Evolutionary conservation across 1,140 invertebrate genomes (phyloP), one percentile per base, ranked within the genome.

Genomic region (Parapsyche elsis): DNA sequence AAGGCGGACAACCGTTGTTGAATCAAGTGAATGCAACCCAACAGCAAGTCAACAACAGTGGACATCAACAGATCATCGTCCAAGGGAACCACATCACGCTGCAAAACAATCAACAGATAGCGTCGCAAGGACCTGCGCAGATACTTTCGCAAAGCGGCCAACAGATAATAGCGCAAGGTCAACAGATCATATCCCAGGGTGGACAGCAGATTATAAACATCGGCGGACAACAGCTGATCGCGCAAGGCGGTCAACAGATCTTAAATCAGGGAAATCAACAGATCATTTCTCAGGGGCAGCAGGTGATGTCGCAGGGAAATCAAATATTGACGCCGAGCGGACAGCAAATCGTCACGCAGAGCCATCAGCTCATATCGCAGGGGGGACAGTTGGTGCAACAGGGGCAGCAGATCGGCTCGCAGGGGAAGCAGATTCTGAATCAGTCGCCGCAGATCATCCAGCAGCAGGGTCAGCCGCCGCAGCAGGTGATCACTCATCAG

Each of bases 191-290:
- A 38, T 86, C 86, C 0, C 88, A 88, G 61, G 86, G 86, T 9
- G 84, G 84, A 1, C 87, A 87, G 57, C 88, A 88, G 76, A 87
- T 89, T n/a, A 86, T 89, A 10, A 87, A 87, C 5, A 88, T 88
- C 76, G 81, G 44, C 23, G 87, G 87, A 0, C 88, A 88, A 26
- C 87, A 88, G 9, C 88, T 88, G 30, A 86, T 87, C 0, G 85
- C 88, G 76, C 86, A 86, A 0, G 84, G 86, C 0, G 86, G 87
- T 71, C 88, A 88, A 76, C 87, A 88, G 78, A 85, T 88, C 73
- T 85, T 89, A n/a, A 44, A 38, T 7, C 80, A 81, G 23, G 86
- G 87, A 0, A 87, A 87, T 0, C 79, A 80, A 46, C 57, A 64
- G 26, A 70, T 74, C 16, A 64, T 78, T 10, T 46, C 14, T 19